phyloP scores from a whole-genome alignment of 1,140 invertebrate genomes.

The Batillaria attramentaria region DNA sequence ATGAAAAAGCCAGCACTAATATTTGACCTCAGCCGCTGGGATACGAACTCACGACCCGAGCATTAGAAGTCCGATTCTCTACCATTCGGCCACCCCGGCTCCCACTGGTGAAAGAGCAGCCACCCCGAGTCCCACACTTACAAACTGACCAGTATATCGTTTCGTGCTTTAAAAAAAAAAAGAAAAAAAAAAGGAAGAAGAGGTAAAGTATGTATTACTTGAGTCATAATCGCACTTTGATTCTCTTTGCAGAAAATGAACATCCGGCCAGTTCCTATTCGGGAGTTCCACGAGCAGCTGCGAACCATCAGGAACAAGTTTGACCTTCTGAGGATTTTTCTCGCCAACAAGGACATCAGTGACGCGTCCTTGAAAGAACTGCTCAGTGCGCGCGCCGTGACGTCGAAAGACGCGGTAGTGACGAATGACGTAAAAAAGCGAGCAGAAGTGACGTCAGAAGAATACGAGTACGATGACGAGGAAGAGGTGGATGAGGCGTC shows the following conservation, averaged over 20 bases:
- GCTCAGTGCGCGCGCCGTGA: not conserved
- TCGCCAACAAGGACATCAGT: conserved; percentile 29
- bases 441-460: not conserved
- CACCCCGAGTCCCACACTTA: too few species aligned
- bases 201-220: too few species aligned
- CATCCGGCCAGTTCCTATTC: conserved; percentile 26
- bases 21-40: too few species aligned
- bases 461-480: conserved; percentile 24
- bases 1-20: too few species aligned
- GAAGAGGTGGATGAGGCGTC: not conserved
- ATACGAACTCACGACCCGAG: too few species aligned
- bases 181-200: too few species aligned
- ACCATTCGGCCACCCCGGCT: too few species aligned
- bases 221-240: not conserved
- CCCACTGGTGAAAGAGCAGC: too few species aligned
- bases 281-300: conserved; percentile 24
- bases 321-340: conserved; percentile 35
- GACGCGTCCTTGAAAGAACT: conserved; percentile 27
- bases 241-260: conserved; percentile 23
- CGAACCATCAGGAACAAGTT: conserved; percentile 1
- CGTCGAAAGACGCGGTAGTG: not conserved
- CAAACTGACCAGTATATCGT: too few species aligned
- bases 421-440: conserved; percentile 16
- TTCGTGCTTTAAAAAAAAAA: too few species aligned
- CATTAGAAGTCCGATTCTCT: too few species aligned